Conservation (phyloP, 2,888 invertebrate species). For the Xestia ashworthii region DNA sequence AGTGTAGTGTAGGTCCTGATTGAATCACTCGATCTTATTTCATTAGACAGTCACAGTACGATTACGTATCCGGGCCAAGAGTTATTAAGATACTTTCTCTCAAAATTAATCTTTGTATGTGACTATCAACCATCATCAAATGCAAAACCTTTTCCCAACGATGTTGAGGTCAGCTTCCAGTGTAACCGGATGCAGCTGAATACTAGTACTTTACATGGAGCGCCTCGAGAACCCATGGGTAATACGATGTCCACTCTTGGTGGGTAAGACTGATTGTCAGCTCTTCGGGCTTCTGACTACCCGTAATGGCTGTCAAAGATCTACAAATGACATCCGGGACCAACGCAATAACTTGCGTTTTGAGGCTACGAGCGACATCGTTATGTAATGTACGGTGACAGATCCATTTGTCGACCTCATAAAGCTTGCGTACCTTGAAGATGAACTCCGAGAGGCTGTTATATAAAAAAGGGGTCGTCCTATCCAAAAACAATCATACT, state of each 20-base stretch:
- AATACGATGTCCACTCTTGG: background rate
- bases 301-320: background rate
- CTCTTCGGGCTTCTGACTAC: background rate
- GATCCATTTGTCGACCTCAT: background rate
- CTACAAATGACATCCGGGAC: background rate
- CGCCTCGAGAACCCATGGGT: background rate
- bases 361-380: background rate
- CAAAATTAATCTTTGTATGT: background rate
- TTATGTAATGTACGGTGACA: background rate
- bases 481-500: constrained; percentile 15
- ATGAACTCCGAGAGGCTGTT: background rate
- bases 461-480: background rate
- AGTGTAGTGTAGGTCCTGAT: constrained; percentile 21
- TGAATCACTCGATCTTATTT: background rate
- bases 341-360: background rate
- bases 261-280: background rate
- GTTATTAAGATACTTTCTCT: no score
- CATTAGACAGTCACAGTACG: background rate
- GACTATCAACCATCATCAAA: background rate
- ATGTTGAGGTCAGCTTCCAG: background rate
- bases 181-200: background rate
- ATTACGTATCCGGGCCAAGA: background rate
- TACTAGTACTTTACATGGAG: background rate
- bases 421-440: background rate
- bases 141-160: background rate